phyloP scores from a whole-genome alignment of 2,888 invertebrate species.

The Epinotia nisella region DNA sequence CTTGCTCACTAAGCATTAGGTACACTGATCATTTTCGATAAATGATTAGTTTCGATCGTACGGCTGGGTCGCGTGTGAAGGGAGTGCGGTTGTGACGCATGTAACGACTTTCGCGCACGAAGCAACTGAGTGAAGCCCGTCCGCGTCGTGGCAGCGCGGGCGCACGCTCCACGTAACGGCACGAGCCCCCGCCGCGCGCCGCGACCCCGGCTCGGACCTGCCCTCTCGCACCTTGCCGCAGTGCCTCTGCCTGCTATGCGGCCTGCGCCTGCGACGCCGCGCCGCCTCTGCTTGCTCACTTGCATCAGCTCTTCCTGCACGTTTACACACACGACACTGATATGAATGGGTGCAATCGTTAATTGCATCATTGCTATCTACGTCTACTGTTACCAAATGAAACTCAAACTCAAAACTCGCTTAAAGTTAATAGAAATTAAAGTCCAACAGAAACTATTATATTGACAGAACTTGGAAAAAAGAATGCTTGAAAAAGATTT shows the following conservation, averaged over 20 bases:
- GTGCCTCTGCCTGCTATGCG: slow-evolving; percentile 3
- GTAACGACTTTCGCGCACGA: slow-evolving; percentile 84
- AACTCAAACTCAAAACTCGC: too few relatives aligned
- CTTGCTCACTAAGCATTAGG: slow-evolving; percentile 54
- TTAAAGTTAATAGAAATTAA: too few relatives aligned
- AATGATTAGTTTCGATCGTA: slow-evolving; percentile 66
- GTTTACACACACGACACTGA: neutral
- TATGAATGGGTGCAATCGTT: slow-evolving; percentile 6
- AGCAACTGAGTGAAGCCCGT: slow-evolving; percentile 81
- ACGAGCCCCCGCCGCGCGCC: slow-evolving; percentile 65
- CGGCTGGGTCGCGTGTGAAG: slow-evolving; percentile 72
- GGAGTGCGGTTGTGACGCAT: slow-evolving; percentile 78
- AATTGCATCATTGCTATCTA: neutral
- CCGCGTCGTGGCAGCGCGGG: slow-evolving; percentile 76
- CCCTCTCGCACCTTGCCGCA: slow-evolving; percentile 45
- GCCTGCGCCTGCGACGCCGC: slow-evolving; percentile 20
- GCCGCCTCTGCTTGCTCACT: slow-evolving; percentile 16
- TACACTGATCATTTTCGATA: slow-evolving; percentile 58
- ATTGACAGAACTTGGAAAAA: too few relatives aligned
- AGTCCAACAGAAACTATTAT: too few relatives aligned
- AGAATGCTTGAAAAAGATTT: too few relatives aligned
- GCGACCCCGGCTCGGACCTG: slow-evolving; percentile 55
- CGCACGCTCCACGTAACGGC: slow-evolving; percentile 78
- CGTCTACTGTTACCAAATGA: too few relatives aligned
- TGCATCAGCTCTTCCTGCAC: neutral